phyloP scores from a whole-genome alignment of 2,797 vertebrate genomes.

The Peromyscus nudipes region DNA sequence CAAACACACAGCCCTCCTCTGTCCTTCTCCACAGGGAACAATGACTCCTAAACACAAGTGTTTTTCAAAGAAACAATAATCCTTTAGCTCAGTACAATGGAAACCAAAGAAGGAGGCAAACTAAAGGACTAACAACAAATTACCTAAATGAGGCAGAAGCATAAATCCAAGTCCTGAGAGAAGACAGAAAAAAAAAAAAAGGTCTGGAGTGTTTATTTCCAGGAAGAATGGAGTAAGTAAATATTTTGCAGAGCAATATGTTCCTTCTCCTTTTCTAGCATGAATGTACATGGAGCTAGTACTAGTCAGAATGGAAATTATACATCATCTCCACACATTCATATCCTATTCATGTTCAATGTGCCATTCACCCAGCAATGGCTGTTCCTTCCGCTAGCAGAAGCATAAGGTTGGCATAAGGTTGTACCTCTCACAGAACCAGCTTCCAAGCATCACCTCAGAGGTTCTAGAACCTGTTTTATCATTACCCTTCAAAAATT shows the following conservation, averaged over 20 bases:
- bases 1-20: not conserved
- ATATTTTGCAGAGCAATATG: not conserved
- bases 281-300: rapidly evolving
- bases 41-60: not conserved
- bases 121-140: not conserved
- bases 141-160: not conserved
- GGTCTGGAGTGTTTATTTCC: not conserved
- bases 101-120: not conserved
- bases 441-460: not conserved
- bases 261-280: not conserved
- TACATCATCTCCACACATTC: not conserved
- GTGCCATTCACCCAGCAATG: not conserved
- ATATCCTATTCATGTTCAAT: not conserved
- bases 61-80: not conserved
- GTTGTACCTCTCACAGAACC: not conserved
- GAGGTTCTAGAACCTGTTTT: not conserved
- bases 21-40: not conserved
- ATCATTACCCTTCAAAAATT: not conserved
- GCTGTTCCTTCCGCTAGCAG: not conserved
- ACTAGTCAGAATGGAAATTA: not conserved
- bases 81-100: not conserved
- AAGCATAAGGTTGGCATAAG: not conserved
- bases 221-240: not conserved
- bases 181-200: not conserved
- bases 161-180: not conserved